These are phyloP conservation scores for Chaetura pelagica DNA, from an alignment of 2,113 vertebrate genomes.

Conservation along the genomic window DNA sequence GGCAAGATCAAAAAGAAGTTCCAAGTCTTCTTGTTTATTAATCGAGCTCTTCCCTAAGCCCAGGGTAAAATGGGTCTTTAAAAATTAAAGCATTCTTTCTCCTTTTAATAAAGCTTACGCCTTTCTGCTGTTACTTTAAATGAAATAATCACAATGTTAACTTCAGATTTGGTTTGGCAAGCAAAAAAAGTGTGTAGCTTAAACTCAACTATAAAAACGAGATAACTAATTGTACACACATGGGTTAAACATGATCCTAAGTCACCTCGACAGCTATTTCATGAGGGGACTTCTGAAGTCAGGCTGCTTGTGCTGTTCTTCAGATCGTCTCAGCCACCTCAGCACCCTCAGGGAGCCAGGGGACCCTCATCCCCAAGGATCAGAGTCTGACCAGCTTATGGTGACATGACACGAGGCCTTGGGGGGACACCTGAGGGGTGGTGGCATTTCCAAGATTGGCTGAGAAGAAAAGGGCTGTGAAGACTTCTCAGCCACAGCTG, in stretches of 20 bases:
- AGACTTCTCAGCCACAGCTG: not conserved
- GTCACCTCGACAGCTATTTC: not conserved
- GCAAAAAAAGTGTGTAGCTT: accelerated
- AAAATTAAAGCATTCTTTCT: not conserved
- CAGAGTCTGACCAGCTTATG: accelerated
- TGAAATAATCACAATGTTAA: not conserved
- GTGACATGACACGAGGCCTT: not conserved
- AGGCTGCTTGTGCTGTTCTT: too few relatives aligned
- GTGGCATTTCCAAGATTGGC: not conserved
- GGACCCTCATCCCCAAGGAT: too few relatives aligned
- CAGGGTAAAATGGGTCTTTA: not conserved
- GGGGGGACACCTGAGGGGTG: accelerated
- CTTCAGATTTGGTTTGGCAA: not conserved
- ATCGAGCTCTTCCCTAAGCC: not conserved
- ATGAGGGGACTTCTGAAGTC: accelerated
- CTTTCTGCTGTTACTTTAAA: not conserved
- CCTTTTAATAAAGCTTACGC: not conserved
- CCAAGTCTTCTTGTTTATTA: not conserved
- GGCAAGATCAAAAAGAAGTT: not conserved
- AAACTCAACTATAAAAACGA: not conserved
- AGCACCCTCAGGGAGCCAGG: too few relatives aligned
- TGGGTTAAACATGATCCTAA: not conserved
- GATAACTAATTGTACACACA: not conserved
- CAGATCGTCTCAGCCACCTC: too few relatives aligned
- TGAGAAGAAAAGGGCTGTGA: not conserved